Evolutionary conservation across 2,113 vertebrate species (phyloP).

Genomic region (Cryptotis parvus): DNA sequence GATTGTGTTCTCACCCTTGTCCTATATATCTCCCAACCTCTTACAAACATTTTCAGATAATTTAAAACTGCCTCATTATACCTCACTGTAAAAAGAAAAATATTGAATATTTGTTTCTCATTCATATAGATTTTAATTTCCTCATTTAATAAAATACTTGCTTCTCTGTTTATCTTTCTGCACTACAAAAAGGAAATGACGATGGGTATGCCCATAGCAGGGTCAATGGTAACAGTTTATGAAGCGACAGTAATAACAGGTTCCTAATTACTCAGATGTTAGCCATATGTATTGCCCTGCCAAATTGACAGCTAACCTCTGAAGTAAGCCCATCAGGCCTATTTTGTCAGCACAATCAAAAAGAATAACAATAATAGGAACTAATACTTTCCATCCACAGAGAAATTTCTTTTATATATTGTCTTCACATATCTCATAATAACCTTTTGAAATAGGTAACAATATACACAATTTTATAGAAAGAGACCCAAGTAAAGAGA

Average conservation of each 20-base stretch:
- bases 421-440: not conserved
- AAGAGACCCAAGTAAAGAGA: not conserved
- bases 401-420: not conserved
- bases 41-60: too few relatives aligned
- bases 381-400: not conserved
- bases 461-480: not conserved
- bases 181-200: not conserved
- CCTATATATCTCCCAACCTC: too few relatives aligned
- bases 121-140: not conserved
- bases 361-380: not conserved
- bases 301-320: not conserved
- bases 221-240: not conserved
- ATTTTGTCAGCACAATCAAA: not conserved
- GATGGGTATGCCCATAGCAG: not conserved
- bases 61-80: too few relatives aligned
- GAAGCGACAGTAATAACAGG: not conserved
- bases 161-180: not conserved
- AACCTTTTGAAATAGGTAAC: not conserved
- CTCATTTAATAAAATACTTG: not conserved
- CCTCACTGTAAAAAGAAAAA: not conserved
- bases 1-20: too few relatives aligned
- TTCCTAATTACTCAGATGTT: not conserved
- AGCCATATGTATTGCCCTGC: not conserved
- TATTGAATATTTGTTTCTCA: not conserved
- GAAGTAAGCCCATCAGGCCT: not conserved